phyloP scores from a whole-genome alignment of 2,888 invertebrate species.

The Drosophila quinaria region DNA sequence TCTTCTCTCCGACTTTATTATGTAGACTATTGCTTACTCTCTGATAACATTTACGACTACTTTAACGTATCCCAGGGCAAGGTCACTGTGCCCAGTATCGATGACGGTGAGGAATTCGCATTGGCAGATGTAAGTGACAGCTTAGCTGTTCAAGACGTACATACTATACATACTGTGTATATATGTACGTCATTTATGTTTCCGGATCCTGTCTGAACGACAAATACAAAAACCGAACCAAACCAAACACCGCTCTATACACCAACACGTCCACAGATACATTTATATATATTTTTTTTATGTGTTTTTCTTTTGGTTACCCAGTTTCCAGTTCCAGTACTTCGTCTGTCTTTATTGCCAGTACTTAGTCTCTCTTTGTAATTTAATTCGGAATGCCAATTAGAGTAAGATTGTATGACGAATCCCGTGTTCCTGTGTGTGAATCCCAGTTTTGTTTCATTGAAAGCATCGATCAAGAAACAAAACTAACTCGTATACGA shows the following conservation, averaged over 20 bases:
- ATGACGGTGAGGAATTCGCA: conserved; percentile 96
- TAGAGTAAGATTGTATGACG: conserved; percentile 67
- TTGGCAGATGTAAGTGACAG: conserved; percentile 94
- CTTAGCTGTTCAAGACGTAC: conserved; percentile 43
- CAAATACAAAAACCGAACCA: conserved; percentile 32
- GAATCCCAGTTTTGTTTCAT: conserved; percentile 39
- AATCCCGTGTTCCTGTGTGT: conserved; percentile 57
- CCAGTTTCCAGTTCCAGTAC: conserved; percentile 64
- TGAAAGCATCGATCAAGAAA: conserved; percentile 49
- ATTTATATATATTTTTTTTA: conserved; percentile 38
- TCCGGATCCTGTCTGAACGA: conserved; percentile 73
- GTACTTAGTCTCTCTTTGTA: conserved; percentile 53
- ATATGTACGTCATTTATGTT: conserved; percentile 44
- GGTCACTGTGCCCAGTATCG: conserved; percentile 96
- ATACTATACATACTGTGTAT: too few species aligned
- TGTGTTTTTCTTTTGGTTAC: conserved; percentile 62
- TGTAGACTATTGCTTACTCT: conserved; percentile 92
- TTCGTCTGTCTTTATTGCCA: conserved; percentile 60
- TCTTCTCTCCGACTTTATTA: conserved; percentile 83
- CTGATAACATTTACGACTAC: conserved; percentile 97
- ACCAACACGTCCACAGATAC: conserved; percentile 53
- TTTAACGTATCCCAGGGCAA: conserved; percentile 98
- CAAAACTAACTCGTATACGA: conserved; percentile 15
- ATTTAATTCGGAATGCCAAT: conserved; percentile 47
- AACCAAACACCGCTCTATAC: conserved; percentile 22